These are phyloP conservation scores for Xestia ashworthii DNA, from an alignment of 2,888 invertebrate species.

Conservation along the genomic window DNA sequence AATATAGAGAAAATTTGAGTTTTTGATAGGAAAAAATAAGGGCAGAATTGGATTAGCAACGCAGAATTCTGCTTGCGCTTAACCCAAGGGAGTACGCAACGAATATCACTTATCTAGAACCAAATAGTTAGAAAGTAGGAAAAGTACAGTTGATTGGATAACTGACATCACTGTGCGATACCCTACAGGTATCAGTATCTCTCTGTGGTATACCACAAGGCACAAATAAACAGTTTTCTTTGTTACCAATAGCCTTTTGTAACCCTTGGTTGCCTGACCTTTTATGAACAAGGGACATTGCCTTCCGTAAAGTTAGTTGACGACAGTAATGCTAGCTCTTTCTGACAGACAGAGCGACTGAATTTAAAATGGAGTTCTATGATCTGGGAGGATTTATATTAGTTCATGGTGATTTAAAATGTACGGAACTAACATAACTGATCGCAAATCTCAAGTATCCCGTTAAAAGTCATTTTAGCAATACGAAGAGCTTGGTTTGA, in stretches of 20 bases:
- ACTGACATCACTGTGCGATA: conserved; percentile 10
- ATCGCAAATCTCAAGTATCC: too few relatives aligned
- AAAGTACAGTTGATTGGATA: conserved; percentile 9
- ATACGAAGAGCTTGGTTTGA: too few relatives aligned
- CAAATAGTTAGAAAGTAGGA: conserved; percentile 15
- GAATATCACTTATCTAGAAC: neutral
- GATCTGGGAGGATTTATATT: too few relatives aligned
- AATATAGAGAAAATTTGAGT: neutral
- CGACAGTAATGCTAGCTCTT: neutral
- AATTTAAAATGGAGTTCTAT: too few relatives aligned
- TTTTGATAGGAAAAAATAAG: neutral
- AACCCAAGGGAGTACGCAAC: neutral
- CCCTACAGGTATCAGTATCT: neutral
- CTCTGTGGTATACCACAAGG: conserved; percentile 19
- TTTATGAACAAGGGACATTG: neutral
- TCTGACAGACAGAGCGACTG: neutral
- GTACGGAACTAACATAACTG: too few relatives aligned
- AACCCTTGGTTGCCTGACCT: neutral
- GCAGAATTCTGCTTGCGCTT: too few relatives aligned
- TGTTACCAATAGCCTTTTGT: neutral
- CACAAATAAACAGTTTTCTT: conserved; percentile 1
- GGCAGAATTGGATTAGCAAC: neutral
- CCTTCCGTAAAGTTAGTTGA: neutral
- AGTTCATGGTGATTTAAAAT: too few relatives aligned
- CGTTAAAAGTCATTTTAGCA: too few relatives aligned